Evolutionary conservation across 1,140 invertebrate genomes (phyloP).

Genomic region (Dendroctonus ponderosae): DNA sequence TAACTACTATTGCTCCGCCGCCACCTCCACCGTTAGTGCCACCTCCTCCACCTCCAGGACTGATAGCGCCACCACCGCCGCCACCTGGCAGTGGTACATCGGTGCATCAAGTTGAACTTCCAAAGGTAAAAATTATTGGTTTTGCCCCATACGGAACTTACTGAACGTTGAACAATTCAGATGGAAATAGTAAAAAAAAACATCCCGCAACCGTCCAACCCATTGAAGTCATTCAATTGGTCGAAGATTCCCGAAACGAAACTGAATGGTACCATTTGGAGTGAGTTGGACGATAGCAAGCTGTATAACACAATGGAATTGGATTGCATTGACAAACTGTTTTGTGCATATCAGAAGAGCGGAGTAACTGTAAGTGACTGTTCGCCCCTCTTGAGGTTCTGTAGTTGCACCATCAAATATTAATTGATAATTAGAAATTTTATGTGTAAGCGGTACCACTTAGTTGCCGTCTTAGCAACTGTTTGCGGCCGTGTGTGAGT

Average conservation of each 20-base stretch:
- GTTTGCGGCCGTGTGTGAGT: too few relatives aligned
- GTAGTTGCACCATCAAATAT: too few relatives aligned
- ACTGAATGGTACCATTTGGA: constrained; percentile 89
- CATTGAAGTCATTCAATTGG: constrained; percentile 97
- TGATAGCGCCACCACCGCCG: constrained; percentile 54
- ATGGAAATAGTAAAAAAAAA: constrained; percentile 65
- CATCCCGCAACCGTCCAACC: constrained; percentile 85
- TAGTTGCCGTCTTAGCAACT: too few relatives aligned
- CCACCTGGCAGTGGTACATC: constrained; percentile 52
- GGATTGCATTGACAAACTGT: constrained; percentile 88
- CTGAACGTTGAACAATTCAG: constrained; percentile 40
- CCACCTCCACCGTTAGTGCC: constrained; percentile 61
- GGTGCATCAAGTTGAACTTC: constrained; percentile 59
- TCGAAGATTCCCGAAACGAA: constrained; percentile 88
- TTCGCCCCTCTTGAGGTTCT: not conserved
- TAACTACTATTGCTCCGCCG: constrained; percentile 54
- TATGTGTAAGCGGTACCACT: too few relatives aligned
- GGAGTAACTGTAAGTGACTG: constrained; percentile 64
- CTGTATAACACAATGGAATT: constrained; percentile 90
- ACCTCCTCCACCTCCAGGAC: constrained; percentile 54
- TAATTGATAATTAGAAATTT: too few relatives aligned
- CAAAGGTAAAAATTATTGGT: constrained; percentile 43
- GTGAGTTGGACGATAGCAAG: constrained; percentile 89
- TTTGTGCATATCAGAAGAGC: constrained; percentile 94
- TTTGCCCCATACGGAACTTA: not conserved